Conservation (phyloP, 30 jellyfish, hydroid and myxozoan genomes). For the Cassiopea andromeda region DNA sequence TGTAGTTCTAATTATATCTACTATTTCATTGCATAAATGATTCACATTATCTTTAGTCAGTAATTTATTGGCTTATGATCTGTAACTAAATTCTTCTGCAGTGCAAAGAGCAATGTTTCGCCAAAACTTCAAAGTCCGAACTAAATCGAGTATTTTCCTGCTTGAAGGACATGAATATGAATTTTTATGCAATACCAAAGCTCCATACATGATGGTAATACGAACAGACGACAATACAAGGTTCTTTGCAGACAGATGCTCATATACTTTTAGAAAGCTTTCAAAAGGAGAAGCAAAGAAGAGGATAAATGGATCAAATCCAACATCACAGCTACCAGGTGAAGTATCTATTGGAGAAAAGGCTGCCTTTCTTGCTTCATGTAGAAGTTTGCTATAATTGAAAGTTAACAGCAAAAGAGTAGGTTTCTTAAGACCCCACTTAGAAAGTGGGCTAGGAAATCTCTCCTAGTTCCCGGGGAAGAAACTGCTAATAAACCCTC, state of each 20-base stretch:
- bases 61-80: not conserved
- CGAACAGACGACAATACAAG: conserved; percentile 67
- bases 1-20: no score
- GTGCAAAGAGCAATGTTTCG: conserved; percentile 64
- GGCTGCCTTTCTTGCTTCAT: not conserved
- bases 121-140: conserved; percentile 55
- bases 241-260: conserved; percentile 73
- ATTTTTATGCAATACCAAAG: conserved; percentile 39
- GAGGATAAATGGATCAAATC: conserved; percentile 1
- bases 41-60: no score
- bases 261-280: conserved; percentile 28
- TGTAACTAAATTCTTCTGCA: not conserved
- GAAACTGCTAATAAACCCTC: no score
- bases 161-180: conserved; percentile 62
- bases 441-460: no score
- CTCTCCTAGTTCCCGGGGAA: no score
- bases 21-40: no score
- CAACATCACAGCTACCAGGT: not conserved
- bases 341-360: not conserved
- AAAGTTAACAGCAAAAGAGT: no score
- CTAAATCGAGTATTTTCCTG: conserved; percentile 44
- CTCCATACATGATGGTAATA: conserved; percentile 33
- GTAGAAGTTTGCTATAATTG: not conserved
- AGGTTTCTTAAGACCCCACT: no score
- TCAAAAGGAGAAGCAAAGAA: conserved; percentile 20